These are phyloP conservation scores for Xanthostigma xanthostigma DNA, from an alignment of 2,888 invertebrate genomes.

Conservation along the genomic window DNA sequence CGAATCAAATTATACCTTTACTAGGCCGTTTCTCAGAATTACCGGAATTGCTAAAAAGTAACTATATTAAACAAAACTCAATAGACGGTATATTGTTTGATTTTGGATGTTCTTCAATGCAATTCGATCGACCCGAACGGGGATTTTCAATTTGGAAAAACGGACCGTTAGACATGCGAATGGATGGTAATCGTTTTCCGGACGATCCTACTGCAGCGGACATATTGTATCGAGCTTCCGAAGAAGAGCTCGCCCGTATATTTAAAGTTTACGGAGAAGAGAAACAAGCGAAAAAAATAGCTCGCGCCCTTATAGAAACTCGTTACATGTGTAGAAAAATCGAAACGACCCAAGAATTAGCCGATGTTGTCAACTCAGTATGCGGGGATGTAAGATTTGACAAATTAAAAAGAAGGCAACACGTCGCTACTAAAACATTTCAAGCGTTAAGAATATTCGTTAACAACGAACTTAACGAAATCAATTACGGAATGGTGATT, in stretches of 20 bases:
- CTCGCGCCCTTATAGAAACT: constrained; percentile 72
- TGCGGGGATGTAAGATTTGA: constrained; percentile 45
- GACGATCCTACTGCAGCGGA: constrained; percentile 73
- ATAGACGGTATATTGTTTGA: constrained; percentile 85
- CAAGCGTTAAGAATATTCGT: constrained; percentile 89
- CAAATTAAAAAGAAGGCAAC: constrained; percentile 57
- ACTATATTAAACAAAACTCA: constrained; percentile 43
- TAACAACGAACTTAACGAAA: constrained; percentile 90
- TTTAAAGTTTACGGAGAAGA: constrained; percentile 90
- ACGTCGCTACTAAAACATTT: constrained; percentile 84
- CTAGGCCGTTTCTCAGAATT: constrained; percentile 81
- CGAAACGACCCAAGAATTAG: constrained; percentile 69
- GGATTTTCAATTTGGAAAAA: constrained; percentile 78
- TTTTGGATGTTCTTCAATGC: constrained; percentile 92
- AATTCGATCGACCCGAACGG: constrained; percentile 64
- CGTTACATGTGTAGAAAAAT: constrained; percentile 60
- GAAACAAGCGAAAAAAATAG: constrained; percentile 70
- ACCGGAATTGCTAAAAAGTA: constrained; percentile 43
- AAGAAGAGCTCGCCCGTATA: constrained; percentile 64
- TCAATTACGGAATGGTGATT: constrained; percentile 72
- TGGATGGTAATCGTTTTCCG: constrained; percentile 64
- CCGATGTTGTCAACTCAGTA: constrained; percentile 50
- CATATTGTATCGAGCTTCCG: constrained; percentile 64
- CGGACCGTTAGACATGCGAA: constrained; percentile 90
- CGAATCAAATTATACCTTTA: constrained; percentile 60